Conservation (phyloP, 2,113 vertebrate genomes). For the Solenodon paradoxus region DNA sequence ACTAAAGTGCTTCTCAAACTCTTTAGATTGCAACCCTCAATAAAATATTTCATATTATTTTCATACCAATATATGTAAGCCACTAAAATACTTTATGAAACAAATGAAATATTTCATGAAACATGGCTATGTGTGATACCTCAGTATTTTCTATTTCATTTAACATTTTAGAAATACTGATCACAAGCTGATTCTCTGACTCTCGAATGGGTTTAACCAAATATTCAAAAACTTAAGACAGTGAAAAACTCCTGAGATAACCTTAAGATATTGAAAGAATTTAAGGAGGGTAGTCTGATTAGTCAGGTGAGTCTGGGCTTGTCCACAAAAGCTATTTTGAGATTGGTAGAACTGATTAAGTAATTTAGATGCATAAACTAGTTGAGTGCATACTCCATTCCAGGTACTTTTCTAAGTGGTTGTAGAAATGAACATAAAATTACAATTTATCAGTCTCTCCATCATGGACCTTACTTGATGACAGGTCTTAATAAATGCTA, state of each 20-base stretch:
- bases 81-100: not conserved
- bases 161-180: not conserved
- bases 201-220: not conserved
- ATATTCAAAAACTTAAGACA: not conserved
- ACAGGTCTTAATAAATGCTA: not conserved
- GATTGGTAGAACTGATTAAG: not conserved
- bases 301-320: not conserved
- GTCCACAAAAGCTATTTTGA: not conserved
- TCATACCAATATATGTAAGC: not conserved
- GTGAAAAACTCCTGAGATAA: not conserved
- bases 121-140: not conserved
- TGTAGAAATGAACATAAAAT: not conserved
- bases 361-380: not conserved
- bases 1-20: not conserved
- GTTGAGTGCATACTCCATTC: not conserved
- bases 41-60: not conserved
- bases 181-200: not conserved
- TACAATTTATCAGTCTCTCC: not conserved
- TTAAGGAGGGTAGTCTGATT: not conserved
- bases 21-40: not conserved
- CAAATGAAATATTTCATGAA: not conserved
- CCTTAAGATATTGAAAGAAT: not conserved
- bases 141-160: not conserved
- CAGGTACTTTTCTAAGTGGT: not conserved
- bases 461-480: not conserved